These are phyloP conservation scores for Diabrotica undecimpunctata DNA, from an alignment of 1,140 invertebrate genomes.

Conservation along the genomic window DNA sequence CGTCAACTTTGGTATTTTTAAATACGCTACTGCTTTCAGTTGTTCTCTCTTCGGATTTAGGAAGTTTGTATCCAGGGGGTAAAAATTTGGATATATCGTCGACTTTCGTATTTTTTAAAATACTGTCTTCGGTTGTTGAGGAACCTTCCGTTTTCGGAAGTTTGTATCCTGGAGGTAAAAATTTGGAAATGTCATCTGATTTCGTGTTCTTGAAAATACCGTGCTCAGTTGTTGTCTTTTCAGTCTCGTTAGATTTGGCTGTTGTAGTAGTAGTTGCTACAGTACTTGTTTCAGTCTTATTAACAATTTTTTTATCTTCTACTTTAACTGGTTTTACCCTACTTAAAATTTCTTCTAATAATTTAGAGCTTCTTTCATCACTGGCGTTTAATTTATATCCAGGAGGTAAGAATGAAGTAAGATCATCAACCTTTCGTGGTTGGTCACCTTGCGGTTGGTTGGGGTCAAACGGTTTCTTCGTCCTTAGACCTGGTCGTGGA, in stretches of 20 bases:
- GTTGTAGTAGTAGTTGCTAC: not conserved
- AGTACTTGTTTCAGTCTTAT: not conserved
- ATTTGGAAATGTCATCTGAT: conserved; percentile 55
- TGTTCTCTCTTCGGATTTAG: conserved; percentile 11
- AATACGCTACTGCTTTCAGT: conserved; percentile 48
- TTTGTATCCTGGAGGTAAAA: conserved; percentile 58
- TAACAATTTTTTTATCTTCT: not conserved
- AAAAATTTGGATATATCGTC: conserved; percentile 59
- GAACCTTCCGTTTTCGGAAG: conserved; percentile 37
- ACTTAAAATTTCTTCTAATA: conserved; percentile 18
- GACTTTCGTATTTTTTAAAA: conserved; percentile 34
- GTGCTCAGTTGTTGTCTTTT: not conserved
- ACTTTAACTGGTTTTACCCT: conserved; percentile 24
- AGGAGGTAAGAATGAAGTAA: conserved; percentile 59
- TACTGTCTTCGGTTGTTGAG: conserved; percentile 35
- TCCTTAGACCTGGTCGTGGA: conserved; percentile 23
- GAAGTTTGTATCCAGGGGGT: conserved; percentile 57
- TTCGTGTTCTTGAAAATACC: conserved; percentile 13
- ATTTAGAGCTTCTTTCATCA: conserved; percentile 18
- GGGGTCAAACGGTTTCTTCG: not conserved
- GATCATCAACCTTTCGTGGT: conserved; percentile 49
- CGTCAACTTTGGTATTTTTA: conserved; percentile 52
- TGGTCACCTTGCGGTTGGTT: conserved; percentile 47
- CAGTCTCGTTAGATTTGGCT: conserved; percentile 14
- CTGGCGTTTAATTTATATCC: conserved; percentile 49